Percentiles rank a stretch among this genome's conserved stretches.
These are phyloP conservation scores for Sebastolobus alascanus DNA, from an alignment of 2,797 vertebrate species.

Conservation along the genomic window DNA sequence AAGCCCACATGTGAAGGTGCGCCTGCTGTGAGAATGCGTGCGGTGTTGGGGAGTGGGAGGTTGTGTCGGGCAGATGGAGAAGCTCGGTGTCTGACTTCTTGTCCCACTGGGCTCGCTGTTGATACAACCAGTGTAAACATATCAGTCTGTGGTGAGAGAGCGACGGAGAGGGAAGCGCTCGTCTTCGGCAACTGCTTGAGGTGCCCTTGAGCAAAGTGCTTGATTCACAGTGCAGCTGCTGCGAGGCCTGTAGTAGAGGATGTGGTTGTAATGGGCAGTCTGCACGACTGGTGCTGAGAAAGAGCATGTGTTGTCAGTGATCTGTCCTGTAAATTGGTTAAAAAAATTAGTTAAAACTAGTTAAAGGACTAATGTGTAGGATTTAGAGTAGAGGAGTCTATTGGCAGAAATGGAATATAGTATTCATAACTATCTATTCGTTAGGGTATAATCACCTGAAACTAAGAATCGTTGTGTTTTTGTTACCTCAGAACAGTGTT, in stretches of 20 bases:
- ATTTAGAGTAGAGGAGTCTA: no score
- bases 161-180: constrained; percentile 3
- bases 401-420: no score
- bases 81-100: constrained; percentile 32
- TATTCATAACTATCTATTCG: no score
- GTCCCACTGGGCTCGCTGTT: constrained; percentile 16
- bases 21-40: constrained; percentile 32
- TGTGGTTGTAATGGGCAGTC: fast-evolving
- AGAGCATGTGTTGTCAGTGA: background rate
- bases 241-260: background rate
- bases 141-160: constrained; percentile 27
- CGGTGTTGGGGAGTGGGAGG: constrained; percentile 29
- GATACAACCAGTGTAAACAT: constrained; percentile 45
- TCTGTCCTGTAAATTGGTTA: background rate
- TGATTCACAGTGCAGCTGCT: background rate
- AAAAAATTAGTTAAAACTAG: background rate
- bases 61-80: constrained; percentile 65
- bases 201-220: constrained; percentile 1
- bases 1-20: constrained; percentile 59
- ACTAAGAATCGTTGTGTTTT: no score
- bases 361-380: no score
- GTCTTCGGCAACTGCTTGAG: background rate
- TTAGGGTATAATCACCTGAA: no score
- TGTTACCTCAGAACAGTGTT: no score
- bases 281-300: background rate